Evolutionary conservation across 2,888 invertebrate genomes (phyloP), one percentile per base, ranked within the genome.

Genomic region (Matsumyia berberina): DNA sequence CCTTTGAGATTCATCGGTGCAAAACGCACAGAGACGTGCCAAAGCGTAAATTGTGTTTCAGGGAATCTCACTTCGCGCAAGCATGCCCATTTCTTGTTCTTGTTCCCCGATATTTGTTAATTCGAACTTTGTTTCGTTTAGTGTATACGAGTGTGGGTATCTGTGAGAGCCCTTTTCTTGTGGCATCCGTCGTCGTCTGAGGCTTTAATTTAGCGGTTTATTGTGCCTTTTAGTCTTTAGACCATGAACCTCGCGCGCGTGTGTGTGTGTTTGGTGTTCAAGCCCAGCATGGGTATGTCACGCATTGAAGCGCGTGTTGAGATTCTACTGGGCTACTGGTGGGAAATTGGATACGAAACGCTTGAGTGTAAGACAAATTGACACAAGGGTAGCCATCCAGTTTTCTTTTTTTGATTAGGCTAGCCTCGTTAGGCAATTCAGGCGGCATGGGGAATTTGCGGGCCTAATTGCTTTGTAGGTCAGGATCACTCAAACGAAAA

Each of bases 41-140:
- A 83, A 83, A 77, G 72, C 78, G 78, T 78, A 78, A 83, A 83
- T 83, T 83, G 77, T 72, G 67, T 83, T 82, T 72, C 60, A 51
- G 11, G 19, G 76, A 58, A 76, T 66, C 24, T 60, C 42, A 44
- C 39, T 60, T 67, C 49, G 9, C 12, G 8, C 8, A 35, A n/a
- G 15, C 49, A n/a, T 55, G 49, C 58, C 67, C 60, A 62, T 46
- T 60, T 69, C 77, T 39, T 69, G 80, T 60, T 69, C 77, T 39
- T 69, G 80, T 69, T 62, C 8, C 19, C 8, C 31, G 31, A 67
- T 73, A 15, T 51, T 74, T n/a, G 42, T 73, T 66, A 44, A 73
- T 66, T 66, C 39, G 12, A 44, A 5, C 51, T 51, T 15, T 37
- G 7, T 44, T 24, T n/a, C 2, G 24, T 12, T 4, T 42, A n/a